Base-by-base conservation (phyloP, 2,113 vertebrate genomes). In the Oncorhynchus tshawytscha region DNA sequence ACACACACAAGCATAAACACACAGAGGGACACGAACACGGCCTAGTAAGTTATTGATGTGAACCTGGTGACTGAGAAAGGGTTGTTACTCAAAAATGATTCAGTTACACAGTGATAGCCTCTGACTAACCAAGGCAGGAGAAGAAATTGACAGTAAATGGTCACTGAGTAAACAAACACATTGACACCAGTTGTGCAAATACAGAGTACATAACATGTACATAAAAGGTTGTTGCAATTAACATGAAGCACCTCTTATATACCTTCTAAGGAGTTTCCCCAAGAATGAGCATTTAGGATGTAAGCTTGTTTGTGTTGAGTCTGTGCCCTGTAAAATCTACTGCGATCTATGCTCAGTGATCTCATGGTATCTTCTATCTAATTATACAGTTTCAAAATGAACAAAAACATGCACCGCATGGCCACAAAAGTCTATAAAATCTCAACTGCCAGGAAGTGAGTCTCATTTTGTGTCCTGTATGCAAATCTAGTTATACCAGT, bases 391-490 rank as follows among this genome's bases (percentile, higher is more conserved):
- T 67, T 54, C 20, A 67, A 76, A 69, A 76, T 57, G 67, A 86
- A 81, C 77, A 20, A 82, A 39, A 73, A 81, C 60, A 78, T 76
- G 84, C 60, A 81, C 78, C 74, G 54, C 85, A 82, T 70, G 69
- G 85, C 76, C 49, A 3, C 77, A 67, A 64, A 82, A 71, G 70
- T 80, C 83, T 84, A 60, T 65, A 45, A 45, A 77, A 87, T 29
- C 79, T 71, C 39, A 75, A 82, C 82, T 70, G 78, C 81, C 86
- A 90, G 87, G 88, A 91, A 85, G 74, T 72, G 69, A 0, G 16
- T 54, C 45, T 62, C 65, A 29, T 57, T 69, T 71, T 82, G 34
- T 48, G 78, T 57, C 45, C 66, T 72, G 51, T 0, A 15, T 77
- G 71, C 5, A 77, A 79, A 71, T 25, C 29, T 70, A 51, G 48